Conservation (phyloP, 2,888 invertebrate genomes). For the Lycaena phlaeas region DNA sequence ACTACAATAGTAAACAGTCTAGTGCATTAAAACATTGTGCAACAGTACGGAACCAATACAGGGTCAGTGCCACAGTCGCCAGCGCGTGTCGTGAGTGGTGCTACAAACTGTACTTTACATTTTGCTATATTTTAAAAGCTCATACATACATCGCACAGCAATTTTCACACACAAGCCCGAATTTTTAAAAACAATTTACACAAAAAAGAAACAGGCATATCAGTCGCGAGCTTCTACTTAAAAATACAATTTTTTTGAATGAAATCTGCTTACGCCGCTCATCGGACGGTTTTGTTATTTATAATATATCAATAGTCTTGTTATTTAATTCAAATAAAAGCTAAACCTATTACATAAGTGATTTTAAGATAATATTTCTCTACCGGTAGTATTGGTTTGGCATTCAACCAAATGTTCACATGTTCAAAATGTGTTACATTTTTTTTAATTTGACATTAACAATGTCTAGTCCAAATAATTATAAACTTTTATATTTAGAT, state of each 20-base stretch:
- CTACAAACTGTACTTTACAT: not conserved
- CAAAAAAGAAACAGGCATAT: too few species aligned
- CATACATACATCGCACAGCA: not conserved
- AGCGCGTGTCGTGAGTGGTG: conserved; percentile 39
- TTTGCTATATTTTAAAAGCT: not conserved
- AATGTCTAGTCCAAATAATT: conserved; percentile 2
- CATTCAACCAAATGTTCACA: conserved; percentile 18
- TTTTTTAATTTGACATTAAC: conserved; percentile 12
- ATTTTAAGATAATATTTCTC: not conserved
- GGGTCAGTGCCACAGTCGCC: conserved; percentile 52
- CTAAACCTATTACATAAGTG: not conserved
- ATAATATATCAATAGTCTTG: too few species aligned
- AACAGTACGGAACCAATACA: conserved; percentile 44
- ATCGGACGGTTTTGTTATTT: too few species aligned
- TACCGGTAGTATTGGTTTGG: conserved; percentile 15
- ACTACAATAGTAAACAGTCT: conserved; percentile 17
- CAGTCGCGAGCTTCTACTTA: too few species aligned
- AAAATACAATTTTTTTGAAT: too few species aligned
- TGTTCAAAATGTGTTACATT: conserved; percentile 19
- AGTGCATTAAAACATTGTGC: conserved; percentile 34
- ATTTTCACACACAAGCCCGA: too few species aligned
- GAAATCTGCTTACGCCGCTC: too few species aligned
- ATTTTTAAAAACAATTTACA: too few species aligned
- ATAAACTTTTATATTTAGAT: not conserved
- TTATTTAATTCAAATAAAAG: too few species aligned